Percentiles rank a stretch among this genome's conserved stretches.
These are phyloP conservation scores for Hypomecis atomaria DNA, from an alignment of 2,888 invertebrate genomes.

Conservation along the genomic window DNA sequence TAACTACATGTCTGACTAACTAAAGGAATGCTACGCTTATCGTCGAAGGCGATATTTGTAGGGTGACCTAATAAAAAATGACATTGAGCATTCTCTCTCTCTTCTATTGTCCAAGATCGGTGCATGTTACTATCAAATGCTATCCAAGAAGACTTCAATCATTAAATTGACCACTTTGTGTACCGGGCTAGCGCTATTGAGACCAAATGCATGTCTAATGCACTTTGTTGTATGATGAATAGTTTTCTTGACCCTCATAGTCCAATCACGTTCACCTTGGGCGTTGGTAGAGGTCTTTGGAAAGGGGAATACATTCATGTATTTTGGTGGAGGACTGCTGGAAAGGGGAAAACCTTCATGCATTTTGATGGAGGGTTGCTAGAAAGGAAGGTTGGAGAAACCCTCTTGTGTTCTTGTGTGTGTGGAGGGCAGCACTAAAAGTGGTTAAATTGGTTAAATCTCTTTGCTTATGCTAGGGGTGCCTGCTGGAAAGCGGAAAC, in stretches of 20 bases:
- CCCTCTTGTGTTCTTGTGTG: too few relatives aligned
- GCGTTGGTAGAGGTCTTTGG: background rate
- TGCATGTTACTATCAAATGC: slow-evolving; percentile 7
- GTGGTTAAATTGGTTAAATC: too few relatives aligned
- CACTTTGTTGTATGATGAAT: slow-evolving; percentile 7
- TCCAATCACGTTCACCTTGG: slow-evolving; percentile 11
- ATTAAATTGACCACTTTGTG: slow-evolving; percentile 38
- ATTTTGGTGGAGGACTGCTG: too few relatives aligned
- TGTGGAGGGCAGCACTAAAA: too few relatives aligned
- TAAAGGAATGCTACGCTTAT: too few relatives aligned
- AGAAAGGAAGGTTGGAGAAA: too few relatives aligned
- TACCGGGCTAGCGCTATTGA: slow-evolving; percentile 23
- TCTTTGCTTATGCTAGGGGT: too few relatives aligned
- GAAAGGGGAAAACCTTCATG: background rate
- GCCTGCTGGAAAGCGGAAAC: too few relatives aligned
- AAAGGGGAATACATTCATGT: background rate
- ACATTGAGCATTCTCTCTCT: background rate
- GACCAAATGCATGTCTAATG: slow-evolving; percentile 19
- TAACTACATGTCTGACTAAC: too few relatives aligned
- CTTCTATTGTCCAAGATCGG: background rate
- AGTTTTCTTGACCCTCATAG: slow-evolving; percentile 2
- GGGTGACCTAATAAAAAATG: too few relatives aligned
- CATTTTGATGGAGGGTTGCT: background rate
- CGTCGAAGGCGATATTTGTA: too few relatives aligned
- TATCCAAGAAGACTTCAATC: slow-evolving; percentile 22